phyloP scores from a whole-genome alignment of 2,797 vertebrate species.

The Perodicticus potto region DNA sequence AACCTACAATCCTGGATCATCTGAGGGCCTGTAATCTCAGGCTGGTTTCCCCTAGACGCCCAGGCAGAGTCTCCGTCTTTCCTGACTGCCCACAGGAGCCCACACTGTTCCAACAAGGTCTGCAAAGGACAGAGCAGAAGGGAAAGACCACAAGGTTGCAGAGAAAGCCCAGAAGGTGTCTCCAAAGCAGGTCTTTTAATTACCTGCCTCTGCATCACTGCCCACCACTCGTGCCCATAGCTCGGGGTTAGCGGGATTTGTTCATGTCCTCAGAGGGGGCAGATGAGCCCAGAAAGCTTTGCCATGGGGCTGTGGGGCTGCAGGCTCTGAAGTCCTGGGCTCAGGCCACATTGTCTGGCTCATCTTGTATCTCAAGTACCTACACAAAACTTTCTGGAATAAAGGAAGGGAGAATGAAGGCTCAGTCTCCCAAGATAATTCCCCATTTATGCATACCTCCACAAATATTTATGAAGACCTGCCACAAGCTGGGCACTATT shows the following conservation, averaged over 20 bases:
- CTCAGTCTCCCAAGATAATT: neutral
- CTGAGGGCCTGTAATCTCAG: neutral
- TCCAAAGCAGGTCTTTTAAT: neutral
- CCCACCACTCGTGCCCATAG: neutral
- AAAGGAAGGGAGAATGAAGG: neutral
- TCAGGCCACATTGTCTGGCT: neutral
- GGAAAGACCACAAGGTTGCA: neutral
- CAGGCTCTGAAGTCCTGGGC: neutral
- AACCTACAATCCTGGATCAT: neutral
- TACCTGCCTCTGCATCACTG: neutral
- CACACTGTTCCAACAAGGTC: neutral
- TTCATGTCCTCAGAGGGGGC: neutral
- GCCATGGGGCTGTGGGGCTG: neutral
- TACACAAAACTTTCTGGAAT: neutral
- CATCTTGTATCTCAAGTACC: neutral
- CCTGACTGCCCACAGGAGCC: neutral
- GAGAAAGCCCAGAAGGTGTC: neutral
- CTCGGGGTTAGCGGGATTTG: neutral
- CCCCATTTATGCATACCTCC: neutral
- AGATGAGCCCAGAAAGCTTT: neutral
- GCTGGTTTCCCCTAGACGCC: neutral
- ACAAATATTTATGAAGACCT: neutral
- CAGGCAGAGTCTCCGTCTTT: neutral
- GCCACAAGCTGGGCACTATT: neutral
- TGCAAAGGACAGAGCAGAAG: neutral